Base-by-base conservation (phyloP, 2,888 invertebrate species). In the Epinotia brunnichana region DNA sequence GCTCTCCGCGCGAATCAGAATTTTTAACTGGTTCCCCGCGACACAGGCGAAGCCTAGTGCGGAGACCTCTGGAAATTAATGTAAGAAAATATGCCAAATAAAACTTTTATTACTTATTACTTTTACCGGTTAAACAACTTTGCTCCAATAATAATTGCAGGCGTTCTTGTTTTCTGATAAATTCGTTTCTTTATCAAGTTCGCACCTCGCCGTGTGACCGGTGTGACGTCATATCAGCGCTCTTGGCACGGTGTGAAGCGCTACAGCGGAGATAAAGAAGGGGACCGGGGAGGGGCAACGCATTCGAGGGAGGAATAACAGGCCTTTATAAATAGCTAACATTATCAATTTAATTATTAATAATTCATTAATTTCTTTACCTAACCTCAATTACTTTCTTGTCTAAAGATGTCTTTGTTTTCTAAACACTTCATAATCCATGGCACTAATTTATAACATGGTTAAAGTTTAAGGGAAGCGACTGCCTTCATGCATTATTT, bases 141-240 rank as follows among this genome's bases (percentile, higher is more conserved):
- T 48, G 62, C 62, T 48, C n/a, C n/a, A n/a, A 48, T 7, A 21
- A 62, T 48, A 29, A 10, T 9, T 29, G 11, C 24, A 62, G 62
- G 48, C 44, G 62, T 62, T n/a, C n/a, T 48, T 48, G n/a, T 48
- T 13, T 48, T 48, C 7, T 35, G 9, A 35, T 35, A 35, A 35
- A n/a, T 48, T 1, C 48, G 9, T 35, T 35, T 35, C 35, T 35
- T 35, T 29, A 29, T 29, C 29, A 29, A 29, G 7, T 29, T 0
- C 29, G 29, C 29, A 29, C 29, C 29, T 29, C 5, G 29, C 29
- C 5, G 0, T 5, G 5, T 29, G 29, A 5, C 29, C 29, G 1
- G 0, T 5, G 5, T 29, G 29, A 5, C 29, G 29, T 29, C 29
- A 29, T 29, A 29, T 29, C 29, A 7, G 29, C 5, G 35, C 35